phyloP scores from a whole-genome alignment of 2,113 vertebrate species.

The Okapia johnstoni region DNA sequence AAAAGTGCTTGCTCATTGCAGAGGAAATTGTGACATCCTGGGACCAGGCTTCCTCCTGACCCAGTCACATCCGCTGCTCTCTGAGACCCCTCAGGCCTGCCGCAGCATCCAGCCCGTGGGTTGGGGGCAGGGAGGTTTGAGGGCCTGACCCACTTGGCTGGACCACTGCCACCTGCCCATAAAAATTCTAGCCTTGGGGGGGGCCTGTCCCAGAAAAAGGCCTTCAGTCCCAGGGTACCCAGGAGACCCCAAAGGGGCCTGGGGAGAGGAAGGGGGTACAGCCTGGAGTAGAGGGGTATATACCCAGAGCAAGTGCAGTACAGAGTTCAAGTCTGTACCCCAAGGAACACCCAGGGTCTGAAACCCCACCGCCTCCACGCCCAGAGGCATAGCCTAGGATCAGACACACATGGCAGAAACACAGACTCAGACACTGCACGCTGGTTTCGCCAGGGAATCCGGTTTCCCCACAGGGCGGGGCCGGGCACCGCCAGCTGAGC shows the following conservation, averaged over 20 bases:
- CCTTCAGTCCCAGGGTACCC: neutral
- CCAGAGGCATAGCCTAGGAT: neutral
- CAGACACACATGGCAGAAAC: neutral
- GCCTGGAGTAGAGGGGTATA: neutral
- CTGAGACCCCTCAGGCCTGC: neutral
- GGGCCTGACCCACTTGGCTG: rapidly evolving
- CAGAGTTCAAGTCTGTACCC: neutral
- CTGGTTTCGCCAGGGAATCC: neutral
- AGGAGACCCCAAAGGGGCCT: neutral
- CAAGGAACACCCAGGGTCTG: rapidly evolving
- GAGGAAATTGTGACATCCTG: slow-evolving; percentile 68
- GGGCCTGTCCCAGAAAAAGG: neutral
- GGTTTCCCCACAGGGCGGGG: slow-evolving; percentile 54
- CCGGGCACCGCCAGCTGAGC: neutral
- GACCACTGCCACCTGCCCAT: neutral
- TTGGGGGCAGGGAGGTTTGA: neutral
- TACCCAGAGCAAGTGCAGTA: neutral
- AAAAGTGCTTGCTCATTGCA: slow-evolving; percentile 42
- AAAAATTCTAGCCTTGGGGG: neutral
- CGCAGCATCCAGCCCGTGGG: rapidly evolving
- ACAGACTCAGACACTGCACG: neutral
- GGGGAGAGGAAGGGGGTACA: neutral
- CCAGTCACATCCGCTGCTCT: neutral
- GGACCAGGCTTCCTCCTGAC: slow-evolving; percentile 42
- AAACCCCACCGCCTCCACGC: rapidly evolving